phyloP scores from a whole-genome alignment of 1,140 invertebrate genomes.

The Scaptomyza montana region DNA sequence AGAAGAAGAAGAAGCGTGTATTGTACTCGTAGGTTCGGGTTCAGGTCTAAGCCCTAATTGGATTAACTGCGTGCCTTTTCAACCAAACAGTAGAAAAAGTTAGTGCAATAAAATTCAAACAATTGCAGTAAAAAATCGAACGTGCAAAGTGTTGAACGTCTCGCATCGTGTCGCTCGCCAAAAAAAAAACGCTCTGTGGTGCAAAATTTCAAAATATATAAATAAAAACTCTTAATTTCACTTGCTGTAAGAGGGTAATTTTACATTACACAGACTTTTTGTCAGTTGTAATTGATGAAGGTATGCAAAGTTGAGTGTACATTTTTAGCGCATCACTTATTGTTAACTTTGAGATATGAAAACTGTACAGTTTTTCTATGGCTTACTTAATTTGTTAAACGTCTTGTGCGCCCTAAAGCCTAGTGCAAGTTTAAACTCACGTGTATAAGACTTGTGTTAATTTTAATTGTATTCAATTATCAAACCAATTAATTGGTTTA shows the following conservation, averaged over 20 bases:
- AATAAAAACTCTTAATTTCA: constrained; percentile 10
- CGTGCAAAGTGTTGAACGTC: constrained; percentile 67
- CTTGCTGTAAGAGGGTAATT: constrained; percentile 4
- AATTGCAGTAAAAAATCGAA: constrained; percentile 79
- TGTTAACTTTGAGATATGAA: too few species aligned
- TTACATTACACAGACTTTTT: too few species aligned
- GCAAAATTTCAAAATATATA: not conserved
- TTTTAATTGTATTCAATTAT: too few species aligned
- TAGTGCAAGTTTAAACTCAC: not conserved
- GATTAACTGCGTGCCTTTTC: constrained; percentile 65
- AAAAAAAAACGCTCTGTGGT: not conserved
- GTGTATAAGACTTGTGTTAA: too few species aligned
- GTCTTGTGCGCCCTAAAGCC: not conserved
- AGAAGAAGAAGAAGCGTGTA: constrained; percentile 34
- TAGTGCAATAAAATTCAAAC: constrained; percentile 74
- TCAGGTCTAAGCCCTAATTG: constrained; percentile 60
- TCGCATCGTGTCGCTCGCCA: constrained; percentile 35
- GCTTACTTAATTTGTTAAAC: too few species aligned
- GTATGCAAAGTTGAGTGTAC: too few species aligned
- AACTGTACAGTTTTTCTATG: too few species aligned
- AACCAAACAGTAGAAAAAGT: constrained; percentile 63
- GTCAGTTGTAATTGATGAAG: too few species aligned
- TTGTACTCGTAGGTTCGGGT: constrained; percentile 9
- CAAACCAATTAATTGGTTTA: not conserved
- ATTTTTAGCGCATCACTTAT: too few species aligned